These are phyloP conservation scores for Hippocampus zosterae DNA, from an alignment of 2,113 vertebrate species.

Conservation along the genomic window DNA sequence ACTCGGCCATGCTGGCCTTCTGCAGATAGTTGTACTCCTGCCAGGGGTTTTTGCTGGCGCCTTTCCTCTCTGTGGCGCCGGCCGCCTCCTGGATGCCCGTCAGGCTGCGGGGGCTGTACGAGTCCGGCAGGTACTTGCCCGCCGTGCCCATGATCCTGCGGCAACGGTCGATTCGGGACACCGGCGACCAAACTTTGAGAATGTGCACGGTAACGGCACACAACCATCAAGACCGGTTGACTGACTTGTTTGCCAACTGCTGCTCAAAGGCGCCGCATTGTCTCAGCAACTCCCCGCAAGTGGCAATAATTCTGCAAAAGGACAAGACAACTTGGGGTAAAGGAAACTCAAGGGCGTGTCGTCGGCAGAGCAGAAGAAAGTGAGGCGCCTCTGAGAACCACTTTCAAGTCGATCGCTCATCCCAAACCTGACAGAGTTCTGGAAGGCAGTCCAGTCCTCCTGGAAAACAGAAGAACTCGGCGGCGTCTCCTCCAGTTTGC, in stretches of 20 bases:
- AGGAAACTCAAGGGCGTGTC: too few species aligned
- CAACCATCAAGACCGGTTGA: not conserved
- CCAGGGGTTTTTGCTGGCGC: slow-evolving; percentile 85
- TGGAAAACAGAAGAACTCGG: slow-evolving; percentile 77
- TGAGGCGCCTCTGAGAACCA: too few species aligned
- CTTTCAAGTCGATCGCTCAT: not conserved
- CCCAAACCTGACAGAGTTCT: slow-evolving; percentile 84
- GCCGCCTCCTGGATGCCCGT: slow-evolving; percentile 81
- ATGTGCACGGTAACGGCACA: not conserved
- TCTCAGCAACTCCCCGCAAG: slow-evolving; percentile 72
- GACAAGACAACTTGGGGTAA: not conserved
- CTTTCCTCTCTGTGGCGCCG: slow-evolving; percentile 78
- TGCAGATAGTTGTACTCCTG: slow-evolving; percentile 95
- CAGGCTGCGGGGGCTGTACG: slow-evolving; percentile 91
- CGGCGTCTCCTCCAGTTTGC: slow-evolving; percentile 80
- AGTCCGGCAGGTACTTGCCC: slow-evolving; percentile 87
- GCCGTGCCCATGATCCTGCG: slow-evolving; percentile 85
- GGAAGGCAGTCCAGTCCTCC: slow-evolving; percentile 96
- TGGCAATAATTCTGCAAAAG: slow-evolving; percentile 67
- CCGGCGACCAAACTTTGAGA: not conserved
- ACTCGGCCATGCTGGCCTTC: slow-evolving; percentile 80
- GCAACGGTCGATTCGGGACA: not conserved
- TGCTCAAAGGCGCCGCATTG: slow-evolving; percentile 74
- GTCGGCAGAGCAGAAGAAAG: too few species aligned
- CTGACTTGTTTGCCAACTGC: slow-evolving; percentile 72